These are phyloP conservation scores for Petrolisthes manimaculis DNA, from an alignment of 2,888 invertebrate species.

Conservation along the genomic window DNA sequence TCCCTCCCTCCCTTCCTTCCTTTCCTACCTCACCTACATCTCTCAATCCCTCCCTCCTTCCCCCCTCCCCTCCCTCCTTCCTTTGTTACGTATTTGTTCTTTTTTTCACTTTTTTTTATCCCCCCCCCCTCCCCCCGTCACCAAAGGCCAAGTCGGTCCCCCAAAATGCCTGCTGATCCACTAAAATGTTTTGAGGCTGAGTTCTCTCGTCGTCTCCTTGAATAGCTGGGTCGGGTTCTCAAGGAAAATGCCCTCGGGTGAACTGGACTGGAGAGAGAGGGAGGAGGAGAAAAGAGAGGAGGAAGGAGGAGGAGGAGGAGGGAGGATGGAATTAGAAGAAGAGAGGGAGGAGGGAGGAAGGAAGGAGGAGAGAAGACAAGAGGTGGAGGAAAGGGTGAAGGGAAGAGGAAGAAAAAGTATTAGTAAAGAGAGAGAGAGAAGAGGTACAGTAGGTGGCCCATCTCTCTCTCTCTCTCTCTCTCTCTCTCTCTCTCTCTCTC, in stretches of 20 bases:
- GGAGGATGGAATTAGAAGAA: neutral
- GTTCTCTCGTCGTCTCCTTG: slow-evolving; percentile 27
- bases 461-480: neutral
- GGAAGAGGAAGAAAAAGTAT: neutral
- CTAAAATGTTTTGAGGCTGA: slow-evolving; percentile 44
- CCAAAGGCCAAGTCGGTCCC: slow-evolving; percentile 12
- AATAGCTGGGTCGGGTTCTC: slow-evolving; percentile 35
- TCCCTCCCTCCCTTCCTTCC: neutral
- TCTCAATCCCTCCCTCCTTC: neutral
- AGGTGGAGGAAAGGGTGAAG: neutral
- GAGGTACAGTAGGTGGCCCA: neutral
- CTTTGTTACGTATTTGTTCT: slow-evolving; percentile 13
- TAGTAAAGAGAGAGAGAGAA: neutral
- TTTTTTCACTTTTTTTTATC: neutral
- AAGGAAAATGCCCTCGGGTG: slow-evolving; percentile 22
- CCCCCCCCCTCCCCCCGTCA: neutral
- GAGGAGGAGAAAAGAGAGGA: neutral
- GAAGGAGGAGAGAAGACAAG: neutral
- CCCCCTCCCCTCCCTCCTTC: neutral
- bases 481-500: slow-evolving; percentile 12
- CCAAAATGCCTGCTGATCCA: slow-evolving; percentile 47
- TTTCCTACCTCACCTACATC: neutral
- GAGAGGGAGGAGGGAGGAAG: neutral
- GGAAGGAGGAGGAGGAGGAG: neutral
- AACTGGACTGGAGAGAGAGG: neutral